Conservation (phyloP, 2,888 invertebrate genomes). For the Phymatocera aterrima region DNA sequence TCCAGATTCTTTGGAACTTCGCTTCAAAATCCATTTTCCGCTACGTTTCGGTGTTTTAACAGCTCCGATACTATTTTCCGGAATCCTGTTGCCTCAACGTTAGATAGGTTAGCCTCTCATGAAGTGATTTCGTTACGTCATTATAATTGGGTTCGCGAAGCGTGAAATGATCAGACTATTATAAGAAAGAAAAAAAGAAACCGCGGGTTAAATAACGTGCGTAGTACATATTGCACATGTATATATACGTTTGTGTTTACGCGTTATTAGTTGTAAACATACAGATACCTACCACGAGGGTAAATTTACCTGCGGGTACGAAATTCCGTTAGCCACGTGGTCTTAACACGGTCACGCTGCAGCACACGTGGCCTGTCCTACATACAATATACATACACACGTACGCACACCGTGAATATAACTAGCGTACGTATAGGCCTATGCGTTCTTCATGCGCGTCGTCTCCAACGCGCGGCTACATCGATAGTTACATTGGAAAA, state of each 20-base stretch:
- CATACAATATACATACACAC: not conserved
- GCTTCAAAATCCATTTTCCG: too few species aligned
- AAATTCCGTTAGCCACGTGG: constrained; percentile 30
- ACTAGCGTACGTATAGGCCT: not conserved
- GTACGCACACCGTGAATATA: not conserved
- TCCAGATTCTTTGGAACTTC: too few species aligned
- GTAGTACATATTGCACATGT: too few species aligned
- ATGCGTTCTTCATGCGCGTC: not conserved
- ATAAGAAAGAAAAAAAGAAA: not conserved
- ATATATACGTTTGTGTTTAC: not conserved
- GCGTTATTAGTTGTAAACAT: not conserved
- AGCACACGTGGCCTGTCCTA: constrained; percentile 33
- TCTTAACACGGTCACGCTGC: constrained; percentile 29
- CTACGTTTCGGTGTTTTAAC: too few species aligned
- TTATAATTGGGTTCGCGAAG: too few species aligned
- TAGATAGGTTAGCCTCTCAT: too few species aligned
- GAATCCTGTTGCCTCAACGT: too few species aligned
- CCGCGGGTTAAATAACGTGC: too few species aligned
- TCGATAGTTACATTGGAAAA: not conserved
- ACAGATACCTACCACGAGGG: not conserved
- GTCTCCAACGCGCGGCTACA: not conserved
- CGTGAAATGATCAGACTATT: not conserved
- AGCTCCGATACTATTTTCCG: too few species aligned
- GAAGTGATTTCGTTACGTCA: too few species aligned
- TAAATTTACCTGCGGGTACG: constrained; percentile 26